Evolutionary conservation across 2,113 vertebrate genomes (phyloP).

Genomic region (Nycticebus coucang): DNA sequence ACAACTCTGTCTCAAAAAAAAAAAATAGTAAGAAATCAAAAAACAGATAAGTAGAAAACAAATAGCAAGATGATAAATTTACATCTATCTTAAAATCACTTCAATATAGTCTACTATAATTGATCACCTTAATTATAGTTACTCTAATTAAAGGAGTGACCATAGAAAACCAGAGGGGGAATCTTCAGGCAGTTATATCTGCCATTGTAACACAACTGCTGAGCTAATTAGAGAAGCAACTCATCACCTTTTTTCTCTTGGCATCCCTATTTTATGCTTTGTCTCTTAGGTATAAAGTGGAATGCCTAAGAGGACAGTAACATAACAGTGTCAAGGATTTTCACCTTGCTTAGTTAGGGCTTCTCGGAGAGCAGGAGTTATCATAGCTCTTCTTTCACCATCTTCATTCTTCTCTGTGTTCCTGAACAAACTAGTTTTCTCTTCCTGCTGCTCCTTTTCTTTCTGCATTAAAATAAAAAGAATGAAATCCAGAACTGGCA

Average conservation of each 20-base stretch:
- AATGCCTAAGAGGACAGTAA: background rate
- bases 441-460: slow-evolving; percentile 76
- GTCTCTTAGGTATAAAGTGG: background rate
- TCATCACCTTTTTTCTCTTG: background rate
- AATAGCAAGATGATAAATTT: background rate
- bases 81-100: background rate
- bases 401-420: slow-evolving; percentile 73
- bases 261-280: background rate
- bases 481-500: slow-evolving; percentile 30
- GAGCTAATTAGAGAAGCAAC: background rate
- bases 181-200: no score
- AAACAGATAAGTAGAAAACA: background rate
- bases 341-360: slow-evolving; percentile 96
- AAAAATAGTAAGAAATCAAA: no score
- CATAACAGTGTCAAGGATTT: background rate
- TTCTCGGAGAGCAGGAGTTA: slow-evolving; percentile 92
- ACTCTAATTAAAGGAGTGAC: background rate
- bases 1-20: no score
- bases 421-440: background rate
- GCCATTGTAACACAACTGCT: background rate
- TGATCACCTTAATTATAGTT: background rate
- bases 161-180: background rate
- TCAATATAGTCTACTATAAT: background rate
- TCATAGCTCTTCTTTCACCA: slow-evolving; percentile 91
- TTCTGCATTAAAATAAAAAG: slow-evolving; percentile 83